Percentiles rank a stretch among this genome's conserved stretches.
Conservation (phyloP, 1,140 invertebrate genomes). For the Lepidostoma basale region DNA sequence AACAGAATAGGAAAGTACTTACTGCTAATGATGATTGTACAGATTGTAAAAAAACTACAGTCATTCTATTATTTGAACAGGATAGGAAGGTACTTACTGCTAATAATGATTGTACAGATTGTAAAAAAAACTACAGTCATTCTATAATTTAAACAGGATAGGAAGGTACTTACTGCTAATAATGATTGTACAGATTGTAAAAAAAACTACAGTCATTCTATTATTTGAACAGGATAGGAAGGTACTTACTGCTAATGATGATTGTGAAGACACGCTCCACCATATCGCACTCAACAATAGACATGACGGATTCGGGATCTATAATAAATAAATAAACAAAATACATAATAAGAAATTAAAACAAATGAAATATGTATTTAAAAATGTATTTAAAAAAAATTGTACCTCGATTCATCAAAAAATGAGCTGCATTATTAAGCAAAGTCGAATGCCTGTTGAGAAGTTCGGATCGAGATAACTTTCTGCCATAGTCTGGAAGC, state of each 20-base stretch:
- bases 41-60: no score
- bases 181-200: constrained; percentile 26
- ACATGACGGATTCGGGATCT: constrained; percentile 22
- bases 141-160: not conserved
- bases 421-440: constrained; percentile 47
- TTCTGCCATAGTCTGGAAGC: not conserved
- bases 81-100: not conserved
- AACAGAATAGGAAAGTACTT: not conserved
- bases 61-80: no score
- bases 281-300: constrained; percentile 10
- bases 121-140: no score
- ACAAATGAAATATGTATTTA: not conserved
- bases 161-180: constrained; percentile 26
- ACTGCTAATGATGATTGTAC: no score
- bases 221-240: not conserved
- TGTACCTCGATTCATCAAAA: constrained; percentile 30
- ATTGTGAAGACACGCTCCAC: constrained; percentile 27
- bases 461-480: constrained; percentile 47
- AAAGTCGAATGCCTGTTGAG: constrained; percentile 47
- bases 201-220: no score
- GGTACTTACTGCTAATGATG: constrained; percentile 29
- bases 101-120: no score
- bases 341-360: not conserved
- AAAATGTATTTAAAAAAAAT: not conserved
- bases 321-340: not conserved